Base-by-base conservation (phyloP, 2,797 vertebrate species). In the Lepilemur ruficaudatus region DNA sequence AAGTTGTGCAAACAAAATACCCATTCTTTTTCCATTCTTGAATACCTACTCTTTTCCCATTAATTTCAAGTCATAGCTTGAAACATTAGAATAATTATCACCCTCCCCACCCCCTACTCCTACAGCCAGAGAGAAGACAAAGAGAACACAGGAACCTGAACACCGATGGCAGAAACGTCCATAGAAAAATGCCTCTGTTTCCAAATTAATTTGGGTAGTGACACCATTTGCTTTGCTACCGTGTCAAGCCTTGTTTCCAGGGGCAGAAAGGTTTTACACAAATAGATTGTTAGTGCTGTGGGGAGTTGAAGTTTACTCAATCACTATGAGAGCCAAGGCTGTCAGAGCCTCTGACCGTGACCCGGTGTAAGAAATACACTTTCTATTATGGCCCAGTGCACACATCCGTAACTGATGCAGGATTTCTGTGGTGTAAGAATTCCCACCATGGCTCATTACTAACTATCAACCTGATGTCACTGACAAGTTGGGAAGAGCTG, bases 341-440 rank as follows among this genome's bases (percentile, higher is more conserved):
- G 89, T 97, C 52, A 76, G 61, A 80, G 50, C 22, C 48, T 82
- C 88, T 93, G 90, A 93, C 84, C 65, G 75, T 67, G 88, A 96
- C 43, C 65, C 41, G 20, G 35, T 32, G 32, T 76, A 80, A 93
- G 52, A 93, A 97, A 95, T 88, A 48, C 4, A 73, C 65, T 91
- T 96, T 92, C 63, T 85, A 28, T 92, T 75, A 72, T 28, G 83
- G 82, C 52, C 61, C 61, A 55, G 1, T 12, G 73, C 46, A 50
- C 59, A 85, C 7, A 41, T 89, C 48, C 63, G 18, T 78, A 79
- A 93, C 22, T 13, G 14, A 73, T 92, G 84, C 38, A 35, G 46
- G 55, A 43, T 65, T 76, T 79, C 59, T 0, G 1, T 41, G 67
- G n/a, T 48, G 14, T 41, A 70, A 93, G 72, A 35, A 32, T 20